These are phyloP conservation scores for Plebejus argus DNA, from an alignment of 2,888 invertebrate genomes.

Conservation along the genomic window DNA sequence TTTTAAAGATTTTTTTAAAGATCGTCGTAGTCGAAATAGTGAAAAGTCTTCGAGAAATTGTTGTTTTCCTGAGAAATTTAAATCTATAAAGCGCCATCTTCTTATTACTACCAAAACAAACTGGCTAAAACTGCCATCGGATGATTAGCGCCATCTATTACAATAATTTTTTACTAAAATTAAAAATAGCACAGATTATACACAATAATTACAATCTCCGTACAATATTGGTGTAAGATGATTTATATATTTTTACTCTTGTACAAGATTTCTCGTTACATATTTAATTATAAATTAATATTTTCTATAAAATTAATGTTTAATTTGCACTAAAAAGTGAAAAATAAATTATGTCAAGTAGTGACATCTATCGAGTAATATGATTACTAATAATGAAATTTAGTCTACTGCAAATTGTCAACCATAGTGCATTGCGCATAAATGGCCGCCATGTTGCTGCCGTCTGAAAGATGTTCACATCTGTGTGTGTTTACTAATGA, in stretches of 20 bases:
- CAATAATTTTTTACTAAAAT: not conserved
- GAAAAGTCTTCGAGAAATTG: not conserved
- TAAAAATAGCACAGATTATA: not conserved
- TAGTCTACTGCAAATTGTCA: conserved; percentile 78
- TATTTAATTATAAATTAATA: not conserved
- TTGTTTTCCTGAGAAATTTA: not conserved
- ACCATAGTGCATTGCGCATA: conserved; percentile 82
- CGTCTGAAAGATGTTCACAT: conserved; percentile 81
- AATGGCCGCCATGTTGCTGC: conserved; percentile 82
- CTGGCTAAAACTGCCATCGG: not conserved
- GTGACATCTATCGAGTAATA: conserved; percentile 57
- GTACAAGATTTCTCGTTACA: not conserved
- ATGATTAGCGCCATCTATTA: not conserved
- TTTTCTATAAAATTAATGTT: not conserved
- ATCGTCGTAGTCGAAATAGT: not conserved
- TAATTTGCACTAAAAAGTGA: not conserved
- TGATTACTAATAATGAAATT: conserved; percentile 52
- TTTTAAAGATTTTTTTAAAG: too few species aligned
- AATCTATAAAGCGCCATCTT: not conserved
- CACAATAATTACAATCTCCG: not conserved
- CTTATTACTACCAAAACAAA: not conserved
- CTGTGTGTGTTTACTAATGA: conserved; percentile 81
- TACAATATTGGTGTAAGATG: not conserved
- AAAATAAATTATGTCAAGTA: not conserved
- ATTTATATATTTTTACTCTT: not conserved